Evolutionary conservation across 2,113 vertebrate species (phyloP).

Genomic region (Sitta europaea): DNA sequence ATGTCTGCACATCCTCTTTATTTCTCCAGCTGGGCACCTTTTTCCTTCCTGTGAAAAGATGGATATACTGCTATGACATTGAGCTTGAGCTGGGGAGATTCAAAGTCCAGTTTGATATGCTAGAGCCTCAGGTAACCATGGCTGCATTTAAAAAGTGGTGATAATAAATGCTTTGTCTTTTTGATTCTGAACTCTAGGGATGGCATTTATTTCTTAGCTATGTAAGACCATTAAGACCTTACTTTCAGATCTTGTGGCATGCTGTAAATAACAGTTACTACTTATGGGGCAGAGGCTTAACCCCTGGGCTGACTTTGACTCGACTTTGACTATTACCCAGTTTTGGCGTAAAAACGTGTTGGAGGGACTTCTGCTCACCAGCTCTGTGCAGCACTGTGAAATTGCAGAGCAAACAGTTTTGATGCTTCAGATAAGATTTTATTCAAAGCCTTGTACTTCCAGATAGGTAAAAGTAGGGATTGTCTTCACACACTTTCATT

Average conservation of each 20-base stretch:
- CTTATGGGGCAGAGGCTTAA: background rate
- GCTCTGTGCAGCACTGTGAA: background rate
- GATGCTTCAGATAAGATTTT: background rate
- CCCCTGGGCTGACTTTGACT: background rate
- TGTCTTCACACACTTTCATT: background rate
- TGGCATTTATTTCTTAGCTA: background rate
- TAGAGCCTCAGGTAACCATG: background rate
- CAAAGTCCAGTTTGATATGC: background rate
- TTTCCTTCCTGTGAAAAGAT: background rate
- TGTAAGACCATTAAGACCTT: background rate
- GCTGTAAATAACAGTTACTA: background rate
- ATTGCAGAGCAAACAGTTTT: background rate
- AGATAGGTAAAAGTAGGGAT: background rate
- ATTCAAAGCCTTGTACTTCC: background rate
- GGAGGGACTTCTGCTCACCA: background rate
- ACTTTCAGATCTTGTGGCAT: background rate
- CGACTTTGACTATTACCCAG: background rate
- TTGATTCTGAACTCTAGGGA: background rate
- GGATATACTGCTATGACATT: background rate
- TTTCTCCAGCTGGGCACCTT: constrained; percentile 11
- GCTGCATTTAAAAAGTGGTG: background rate
- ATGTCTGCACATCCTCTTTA: background rate
- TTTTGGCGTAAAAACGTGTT: background rate
- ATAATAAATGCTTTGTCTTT: background rate
- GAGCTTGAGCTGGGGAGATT: background rate